Base-by-base conservation (phyloP, 2,888 invertebrate genomes). In the Hirtodrosophila histrioides region DNA sequence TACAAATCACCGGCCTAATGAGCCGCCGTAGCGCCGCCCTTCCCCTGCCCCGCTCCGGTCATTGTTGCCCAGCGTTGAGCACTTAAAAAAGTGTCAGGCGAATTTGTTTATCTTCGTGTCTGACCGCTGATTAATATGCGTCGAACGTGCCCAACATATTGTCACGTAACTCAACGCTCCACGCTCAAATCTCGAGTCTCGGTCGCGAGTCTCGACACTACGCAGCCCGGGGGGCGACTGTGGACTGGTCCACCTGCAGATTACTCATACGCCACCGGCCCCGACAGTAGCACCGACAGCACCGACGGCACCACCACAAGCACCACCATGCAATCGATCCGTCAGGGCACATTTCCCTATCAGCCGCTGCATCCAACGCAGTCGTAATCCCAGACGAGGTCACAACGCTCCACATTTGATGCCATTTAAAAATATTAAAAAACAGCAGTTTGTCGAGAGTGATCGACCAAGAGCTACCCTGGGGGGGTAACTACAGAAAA, bases 121-220 rank as follows among this genome's bases (percentile, higher is more conserved):
- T 53, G 69, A 66, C 64, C 65, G 41, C 51, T 55, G 67, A 71
- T 78, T 75, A 63, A 66, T 75, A 83, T 83, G 74, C 83, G 62
- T 50, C 36, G 45, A 65, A 67, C 78, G 88, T 84, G 84, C 56
- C 53, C 49, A 69, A 66, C 84, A 84, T 84, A 86, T 70, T 88
- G 69, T 84, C 83, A 88, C 88, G 87, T 81, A 85, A 72, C 48
- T 46, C 44, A 44, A 43, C 36, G 23, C n/a, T 27, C 6, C 27
- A 27, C 6, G 4, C 37, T 7, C 29, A 2, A 17, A 2, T 17
- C 17, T 17, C 17, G 17, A 17, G 2, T 17, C 17, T 17, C 17
- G 17, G n/a, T n/a, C n/a, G n/a, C 17, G 17, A 17, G 2, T 17
- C 17, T 17, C 17, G 17, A 17, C 17, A 17, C 17, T 17, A 17